A percentile compares a stretch with the other conserved stretches of the same genome.
Conservation (phyloP, 2,797 vertebrate genomes). For the Characodon lateralis region DNA sequence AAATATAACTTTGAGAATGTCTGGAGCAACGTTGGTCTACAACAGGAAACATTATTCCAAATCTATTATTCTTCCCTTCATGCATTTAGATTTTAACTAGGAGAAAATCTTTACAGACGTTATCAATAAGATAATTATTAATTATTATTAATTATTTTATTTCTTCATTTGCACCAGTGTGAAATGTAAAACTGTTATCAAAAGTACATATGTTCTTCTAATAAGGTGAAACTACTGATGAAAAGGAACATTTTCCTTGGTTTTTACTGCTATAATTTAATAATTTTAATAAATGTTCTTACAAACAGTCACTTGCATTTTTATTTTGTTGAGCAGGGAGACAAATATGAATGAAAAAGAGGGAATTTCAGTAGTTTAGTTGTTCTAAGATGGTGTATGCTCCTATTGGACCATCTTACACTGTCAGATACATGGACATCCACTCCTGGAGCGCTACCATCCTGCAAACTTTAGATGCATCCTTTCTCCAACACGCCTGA, state of each 20-base stretch:
- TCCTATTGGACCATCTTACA: too few relatives aligned
- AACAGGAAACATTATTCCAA: too few relatives aligned
- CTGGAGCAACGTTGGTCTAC: too few relatives aligned
- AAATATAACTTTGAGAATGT: neutral
- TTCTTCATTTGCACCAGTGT: neutral
- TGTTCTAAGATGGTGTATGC: neutral
- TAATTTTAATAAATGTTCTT: slow-evolving; percentile 45
- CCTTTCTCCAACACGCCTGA: too few relatives aligned
- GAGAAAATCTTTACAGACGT: too few relatives aligned
- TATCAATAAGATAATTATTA: neutral
- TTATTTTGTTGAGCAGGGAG: neutral
- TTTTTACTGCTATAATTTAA: slow-evolving; percentile 26
- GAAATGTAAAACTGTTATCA: neutral
- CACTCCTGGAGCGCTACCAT: too few relatives aligned
- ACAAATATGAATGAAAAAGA: neutral
- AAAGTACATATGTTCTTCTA: neutral
- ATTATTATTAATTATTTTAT: neutral
- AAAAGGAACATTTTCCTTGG: neutral
- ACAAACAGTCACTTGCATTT: neutral
- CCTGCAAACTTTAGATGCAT: too few relatives aligned
- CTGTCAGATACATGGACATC: neutral
- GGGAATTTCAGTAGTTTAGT: neutral
- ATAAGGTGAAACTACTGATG: neutral
- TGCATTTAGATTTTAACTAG: too few relatives aligned
- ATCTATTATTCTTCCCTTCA: too few relatives aligned